Percentiles rank a stretch among this genome's conserved stretches.
These are phyloP conservation scores for Centrocercus urophasianus DNA, from an alignment of 2,113 vertebrate species.

Conservation along the genomic window DNA sequence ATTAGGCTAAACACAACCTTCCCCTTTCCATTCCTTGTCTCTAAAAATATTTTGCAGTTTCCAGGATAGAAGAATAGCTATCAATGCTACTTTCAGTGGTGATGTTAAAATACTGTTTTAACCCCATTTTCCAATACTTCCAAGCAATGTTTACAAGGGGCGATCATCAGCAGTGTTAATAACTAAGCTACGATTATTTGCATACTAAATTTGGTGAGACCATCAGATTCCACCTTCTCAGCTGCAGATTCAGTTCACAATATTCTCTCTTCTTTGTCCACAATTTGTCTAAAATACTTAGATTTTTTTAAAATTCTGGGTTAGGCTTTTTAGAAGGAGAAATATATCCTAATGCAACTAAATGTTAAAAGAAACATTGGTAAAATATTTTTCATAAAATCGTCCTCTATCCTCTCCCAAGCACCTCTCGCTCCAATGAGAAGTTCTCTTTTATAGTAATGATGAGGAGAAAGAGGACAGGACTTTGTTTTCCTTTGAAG, in stretches of 20 bases:
- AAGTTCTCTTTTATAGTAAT: background rate
- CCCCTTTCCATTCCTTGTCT: background rate
- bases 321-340: background rate
- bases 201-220: background rate
- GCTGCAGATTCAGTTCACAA: background rate
- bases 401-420: background rate
- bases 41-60: background rate
- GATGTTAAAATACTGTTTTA: background rate
- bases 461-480: background rate
- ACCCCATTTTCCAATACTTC: background rate
- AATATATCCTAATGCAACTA: background rate
- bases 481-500: background rate
- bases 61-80: background rate
- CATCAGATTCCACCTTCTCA: background rate
- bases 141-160: background rate
- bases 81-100: background rate
- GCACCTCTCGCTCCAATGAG: accelerated
- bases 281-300: background rate
- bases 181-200: background rate
- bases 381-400: background rate
- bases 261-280: background rate
- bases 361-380: background rate
- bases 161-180: background rate
- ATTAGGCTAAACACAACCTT: background rate
- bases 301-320: background rate